Evolutionary conservation across 2,888 invertebrate species (phyloP).

Genomic region (Drosophila helvetica): DNA sequence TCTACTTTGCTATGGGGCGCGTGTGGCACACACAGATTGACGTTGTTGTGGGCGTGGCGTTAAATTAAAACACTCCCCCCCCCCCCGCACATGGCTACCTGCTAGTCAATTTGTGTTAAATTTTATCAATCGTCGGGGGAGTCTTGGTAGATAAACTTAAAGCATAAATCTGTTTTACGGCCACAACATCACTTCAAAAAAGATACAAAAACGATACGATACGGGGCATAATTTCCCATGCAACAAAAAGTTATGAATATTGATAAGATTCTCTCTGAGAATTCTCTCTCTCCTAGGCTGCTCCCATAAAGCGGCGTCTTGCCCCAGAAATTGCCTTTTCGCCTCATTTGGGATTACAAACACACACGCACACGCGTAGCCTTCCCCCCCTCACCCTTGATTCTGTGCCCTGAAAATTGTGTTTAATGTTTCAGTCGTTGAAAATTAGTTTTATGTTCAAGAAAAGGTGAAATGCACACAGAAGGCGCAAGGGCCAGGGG

Average conservation of each 20-base stretch:
- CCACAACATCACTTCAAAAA: conserved; percentile 5
- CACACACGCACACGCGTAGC: neutral
- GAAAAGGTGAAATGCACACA: conserved; percentile 44
- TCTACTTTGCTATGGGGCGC: conserved; percentile 40
- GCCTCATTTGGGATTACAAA: conserved; percentile 65
- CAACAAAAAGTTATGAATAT: conserved; percentile 68
- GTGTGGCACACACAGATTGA: conserved; percentile 57
- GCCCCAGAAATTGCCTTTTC: conserved; percentile 57
- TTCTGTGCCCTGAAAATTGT: conserved; percentile 48
- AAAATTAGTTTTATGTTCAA: conserved; percentile 71
- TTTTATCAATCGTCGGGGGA: conserved; percentile 55
- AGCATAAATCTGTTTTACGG: conserved; percentile 58
- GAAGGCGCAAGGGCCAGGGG: neutral
- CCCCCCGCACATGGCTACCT: no score
- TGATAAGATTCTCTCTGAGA: conserved; percentile 56
- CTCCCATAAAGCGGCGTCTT: conserved; percentile 52
- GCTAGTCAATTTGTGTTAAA: conserved; percentile 41
- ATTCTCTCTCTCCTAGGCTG: conserved; percentile 30
- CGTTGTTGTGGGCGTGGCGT: conserved; percentile 63
- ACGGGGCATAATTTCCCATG: neutral
- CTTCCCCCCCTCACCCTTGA: conserved; percentile 25
- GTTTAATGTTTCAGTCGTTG: conserved; percentile 70
- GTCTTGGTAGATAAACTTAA: conserved; percentile 28
- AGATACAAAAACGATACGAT: conserved; percentile 3
- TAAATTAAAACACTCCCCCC: conserved; percentile 61